A percentile compares a stretch with the other conserved stretches of the same genome.
phyloP scores from a whole-genome alignment of 2,888 invertebrate genomes.

The Dolichomitus sp. region DNA sequence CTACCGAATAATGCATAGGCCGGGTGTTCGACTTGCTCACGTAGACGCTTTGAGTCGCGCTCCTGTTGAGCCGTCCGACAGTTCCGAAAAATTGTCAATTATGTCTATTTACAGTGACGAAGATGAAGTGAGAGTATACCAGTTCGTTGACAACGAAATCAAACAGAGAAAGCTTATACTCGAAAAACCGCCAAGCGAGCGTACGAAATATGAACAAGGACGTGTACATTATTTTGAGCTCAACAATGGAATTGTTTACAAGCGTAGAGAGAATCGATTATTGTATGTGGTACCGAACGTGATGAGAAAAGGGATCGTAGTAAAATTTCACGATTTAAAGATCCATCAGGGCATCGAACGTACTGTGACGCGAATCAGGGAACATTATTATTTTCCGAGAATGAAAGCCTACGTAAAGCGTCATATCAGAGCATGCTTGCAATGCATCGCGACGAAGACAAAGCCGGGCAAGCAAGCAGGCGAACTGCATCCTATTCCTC shows the following conservation, averaged over 20 bases:
- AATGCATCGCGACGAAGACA: no score
- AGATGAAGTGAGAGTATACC: slow-evolving; percentile 1
- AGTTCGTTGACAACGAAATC: slow-evolving; percentile 1
- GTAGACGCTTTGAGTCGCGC: slow-evolving; percentile 68
- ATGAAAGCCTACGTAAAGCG: slow-evolving; percentile 12
- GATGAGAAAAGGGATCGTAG: slow-evolving; percentile 55
- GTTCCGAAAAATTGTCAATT: background rate
- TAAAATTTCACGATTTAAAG: slow-evolving; percentile 15
- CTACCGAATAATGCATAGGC: slow-evolving; percentile 66
- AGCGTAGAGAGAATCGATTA: slow-evolving; percentile 25
- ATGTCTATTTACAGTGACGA: background rate
- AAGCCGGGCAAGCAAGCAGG: slow-evolving; percentile 63
- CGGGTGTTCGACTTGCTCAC: slow-evolving; percentile 65
- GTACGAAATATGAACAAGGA: background rate
- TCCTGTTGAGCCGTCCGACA: slow-evolving; percentile 36
- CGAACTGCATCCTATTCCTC: slow-evolving; percentile 67
- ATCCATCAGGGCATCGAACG: slow-evolving; percentile 10
- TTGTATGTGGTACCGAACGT: slow-evolving; percentile 37
- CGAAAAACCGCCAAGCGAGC: background rate
- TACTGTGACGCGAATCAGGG: background rate
- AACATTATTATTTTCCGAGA: slow-evolving; percentile 35
- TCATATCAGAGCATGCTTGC: slow-evolving; percentile 60
- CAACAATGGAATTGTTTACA: background rate
- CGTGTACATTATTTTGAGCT: background rate
- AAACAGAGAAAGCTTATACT: background rate